A percentile compares a stretch with the other conserved stretches of the same genome.
Evolutionary conservation across 1,140 invertebrate genomes (phyloP).

Genomic region (Tenebrio molitor): DNA sequence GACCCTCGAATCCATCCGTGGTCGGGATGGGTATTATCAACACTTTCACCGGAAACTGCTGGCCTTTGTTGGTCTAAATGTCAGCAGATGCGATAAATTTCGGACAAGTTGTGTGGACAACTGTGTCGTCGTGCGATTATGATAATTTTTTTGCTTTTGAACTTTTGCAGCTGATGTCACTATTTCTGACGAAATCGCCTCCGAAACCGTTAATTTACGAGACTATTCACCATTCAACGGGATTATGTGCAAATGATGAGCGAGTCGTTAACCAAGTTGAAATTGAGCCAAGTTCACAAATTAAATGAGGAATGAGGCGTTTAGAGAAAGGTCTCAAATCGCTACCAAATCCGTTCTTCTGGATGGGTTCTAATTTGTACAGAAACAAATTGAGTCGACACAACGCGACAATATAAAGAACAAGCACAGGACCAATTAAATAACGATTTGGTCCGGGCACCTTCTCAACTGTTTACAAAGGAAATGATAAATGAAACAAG

Average conservation of each 20-base stretch:
- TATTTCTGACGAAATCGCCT: not conserved
- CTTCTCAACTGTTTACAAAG: not conserved
- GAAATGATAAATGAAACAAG: not conserved
- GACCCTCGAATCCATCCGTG: not conserved
- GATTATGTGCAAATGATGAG: conserved; percentile 22
- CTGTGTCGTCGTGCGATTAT: too few relatives aligned
- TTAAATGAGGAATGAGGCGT: not conserved
- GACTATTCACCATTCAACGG: not conserved
- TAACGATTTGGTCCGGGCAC: not conserved
- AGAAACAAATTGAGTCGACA: too few relatives aligned
- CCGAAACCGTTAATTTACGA: conserved; percentile 2
- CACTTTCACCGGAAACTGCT: not conserved
- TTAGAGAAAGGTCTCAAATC: not conserved
- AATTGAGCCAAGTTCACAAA: conserved; percentile 10
- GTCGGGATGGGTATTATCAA: not conserved
- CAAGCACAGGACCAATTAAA: not conserved
- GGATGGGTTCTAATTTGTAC: not conserved
- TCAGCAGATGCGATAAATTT: too few relatives aligned
- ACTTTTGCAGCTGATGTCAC: not conserved
- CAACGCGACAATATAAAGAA: not conserved
- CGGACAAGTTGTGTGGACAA: too few relatives aligned
- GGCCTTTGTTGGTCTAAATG: not conserved
- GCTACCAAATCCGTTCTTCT: not conserved
- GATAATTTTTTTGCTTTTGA: not conserved
- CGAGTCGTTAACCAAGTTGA: conserved; percentile 11